Evolutionary conservation across 1,140 invertebrate species (phyloP).

Genomic region (Asobara japonica): DNA sequence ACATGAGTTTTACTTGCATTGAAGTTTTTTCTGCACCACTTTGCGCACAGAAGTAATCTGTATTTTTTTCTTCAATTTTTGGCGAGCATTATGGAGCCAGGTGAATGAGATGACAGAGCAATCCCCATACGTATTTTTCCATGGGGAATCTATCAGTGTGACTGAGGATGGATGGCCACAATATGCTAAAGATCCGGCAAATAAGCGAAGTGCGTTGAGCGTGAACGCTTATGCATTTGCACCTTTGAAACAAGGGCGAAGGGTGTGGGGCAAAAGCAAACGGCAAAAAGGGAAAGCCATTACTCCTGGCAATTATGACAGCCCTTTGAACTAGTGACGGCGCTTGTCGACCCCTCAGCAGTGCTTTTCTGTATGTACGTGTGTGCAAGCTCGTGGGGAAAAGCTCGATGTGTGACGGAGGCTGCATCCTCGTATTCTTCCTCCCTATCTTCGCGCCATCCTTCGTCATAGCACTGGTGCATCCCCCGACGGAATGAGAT

Average conservation of each 20-base stretch:
- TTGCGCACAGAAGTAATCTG: too few species aligned
- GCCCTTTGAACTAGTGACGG: constrained; percentile 40
- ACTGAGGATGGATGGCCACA: neutral
- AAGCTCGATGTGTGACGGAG: neutral
- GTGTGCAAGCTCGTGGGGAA: neutral
- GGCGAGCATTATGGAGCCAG: too few species aligned
- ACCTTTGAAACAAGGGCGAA: neutral
- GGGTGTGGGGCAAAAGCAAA: constrained; percentile 24
- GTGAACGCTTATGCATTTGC: constrained; percentile 10
- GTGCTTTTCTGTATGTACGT: constrained; percentile 10
- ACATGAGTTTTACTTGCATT: too few species aligned
- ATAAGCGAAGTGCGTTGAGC: neutral
- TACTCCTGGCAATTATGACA: constrained; percentile 48
- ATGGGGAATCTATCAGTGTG: too few species aligned
- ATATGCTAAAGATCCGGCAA: neutral
- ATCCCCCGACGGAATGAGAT: too few species aligned
- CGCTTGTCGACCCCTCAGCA: constrained; percentile 6
- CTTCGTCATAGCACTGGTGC: too few species aligned
- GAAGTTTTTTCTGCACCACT: too few species aligned
- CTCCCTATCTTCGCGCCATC: neutral
- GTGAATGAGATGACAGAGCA: too few species aligned
- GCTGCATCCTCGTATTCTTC: neutral
- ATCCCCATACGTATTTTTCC: too few species aligned
- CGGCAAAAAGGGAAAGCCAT: constrained; percentile 41
- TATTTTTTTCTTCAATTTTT: too few species aligned